Base-by-base conservation (phyloP, 2,113 vertebrate species). In the Halichoeres trimaculatus region DNA sequence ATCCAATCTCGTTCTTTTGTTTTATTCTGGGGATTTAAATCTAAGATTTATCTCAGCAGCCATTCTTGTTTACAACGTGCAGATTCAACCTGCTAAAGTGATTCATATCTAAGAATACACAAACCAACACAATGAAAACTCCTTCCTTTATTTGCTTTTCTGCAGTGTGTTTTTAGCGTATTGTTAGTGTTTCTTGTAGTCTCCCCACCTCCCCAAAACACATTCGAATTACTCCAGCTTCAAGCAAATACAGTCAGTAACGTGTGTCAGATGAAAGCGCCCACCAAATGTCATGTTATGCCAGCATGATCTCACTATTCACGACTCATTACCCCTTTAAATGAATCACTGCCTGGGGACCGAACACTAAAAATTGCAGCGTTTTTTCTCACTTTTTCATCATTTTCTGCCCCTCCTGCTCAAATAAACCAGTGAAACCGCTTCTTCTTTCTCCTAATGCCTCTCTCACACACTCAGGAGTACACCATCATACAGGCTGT, bases 401-500 rank as follows among this genome's bases (percentile, higher is more conserved):
- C 40, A 35, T 26, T 26, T 20, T 57, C 53, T 30, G 52, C 13
- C 23, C 61, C 30, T 80, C 70, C 64, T 78, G 52, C 78, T 81
- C 54, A 70, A 87, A 78, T 70, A 73, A 89, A 89, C 62, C 11
- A 80, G 79, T 88, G 61, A 89, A 93, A 81, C 75, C 80, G 86
- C 95, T 92, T 95, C 90, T 95, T 93, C 95, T 94, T 93, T 94
- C 93, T 93, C 93, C 94, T 93, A 92, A 91, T 94, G 94, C 94
- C 93, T 93, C 93, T 93, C 92, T 95, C 93, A 93, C 92, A 95
- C 94, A 96, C 95, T 89, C 95, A 98, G 97, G 96, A 95, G 94
- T 95, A 95, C 96, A 96, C 91, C 96, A 96, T 90, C 96, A 95
- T 93, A 93, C 94, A 79, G 93, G 95, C 95, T 98, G 97, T 98